Evolutionary conservation across 2,797 vertebrate species (phyloP), one percentile per base, ranked within the genome.

Genomic region (Hyperoplus lanceolatus): DNA sequence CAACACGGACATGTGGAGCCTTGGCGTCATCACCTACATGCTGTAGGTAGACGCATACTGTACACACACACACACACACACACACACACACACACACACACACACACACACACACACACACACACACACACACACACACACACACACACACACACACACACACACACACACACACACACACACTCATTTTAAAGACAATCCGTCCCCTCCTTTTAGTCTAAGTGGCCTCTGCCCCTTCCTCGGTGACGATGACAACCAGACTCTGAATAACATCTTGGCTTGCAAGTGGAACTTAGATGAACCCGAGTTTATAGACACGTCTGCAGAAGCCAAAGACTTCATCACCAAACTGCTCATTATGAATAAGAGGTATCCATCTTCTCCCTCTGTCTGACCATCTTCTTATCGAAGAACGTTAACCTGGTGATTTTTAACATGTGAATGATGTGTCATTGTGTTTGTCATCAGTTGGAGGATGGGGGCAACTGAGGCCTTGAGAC

Each of bases 1-100:
- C 90, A 96, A 97, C 89, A 99, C 98, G 0, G 98, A 99, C 94
- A 99, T 99, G 98, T 99, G 98, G 98, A 99, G 98, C 62, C 90
- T 99, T 14, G 98, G 98, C 0, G 97, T 99, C 84, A 99, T 99
- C 49, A 93, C 97, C 48, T 99, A 98, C 79, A 99, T 99, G 98
- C 95, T 99, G 98, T 99, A 93, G 97, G 97, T 93, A 84, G 54
- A 69, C 18, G 43, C 36, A 43, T 55, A 43, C 15, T 29, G 29
- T 29, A 70, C 41, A 36, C 11, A 62, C 36, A 29, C 14, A 50
- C 2, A 10, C 41, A 55, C 18, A 46, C 36, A 43, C 55, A 43
- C 15, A 70, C 41, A 39, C 11, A 62, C 36, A 29, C 13, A 53
- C 2, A 11, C 41, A 55, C 10, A 8, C 56, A 16, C 39, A 16